Percentiles rank a stretch among this genome's conserved stretches.
Evolutionary conservation across 2,113 vertebrate species (phyloP).

Genomic region (Cygnus buccinator): DNA sequence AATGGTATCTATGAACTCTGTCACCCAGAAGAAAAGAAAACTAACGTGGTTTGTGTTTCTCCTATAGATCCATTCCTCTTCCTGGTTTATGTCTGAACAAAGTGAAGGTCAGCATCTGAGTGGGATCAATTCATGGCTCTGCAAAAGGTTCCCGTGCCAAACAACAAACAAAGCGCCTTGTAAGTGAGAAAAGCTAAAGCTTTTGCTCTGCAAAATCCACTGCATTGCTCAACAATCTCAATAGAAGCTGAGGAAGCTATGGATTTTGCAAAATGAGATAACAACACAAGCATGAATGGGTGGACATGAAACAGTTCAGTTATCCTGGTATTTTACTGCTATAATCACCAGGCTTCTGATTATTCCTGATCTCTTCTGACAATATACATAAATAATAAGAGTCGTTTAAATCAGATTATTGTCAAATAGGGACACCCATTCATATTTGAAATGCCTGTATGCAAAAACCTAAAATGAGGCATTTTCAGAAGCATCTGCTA

Average conservation of each 20-base stretch:
- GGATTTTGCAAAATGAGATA: conserved; percentile 15
- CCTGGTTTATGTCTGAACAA: neutral
- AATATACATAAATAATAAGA: neutral
- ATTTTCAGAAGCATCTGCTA: neutral
- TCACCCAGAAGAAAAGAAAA: neutral
- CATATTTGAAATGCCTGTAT: neutral
- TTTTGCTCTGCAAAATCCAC: neutral
- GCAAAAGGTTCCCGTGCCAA: neutral
- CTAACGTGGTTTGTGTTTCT: neutral
- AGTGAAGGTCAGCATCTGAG: neutral
- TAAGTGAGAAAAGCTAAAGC: neutral
- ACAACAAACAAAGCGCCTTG: neutral
- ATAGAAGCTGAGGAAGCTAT: neutral
- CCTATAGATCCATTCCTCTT: neutral
- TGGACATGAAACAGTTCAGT: neutral
- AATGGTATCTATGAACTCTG: neutral
- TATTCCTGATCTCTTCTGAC: neutral
- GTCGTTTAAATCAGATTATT: neutral
- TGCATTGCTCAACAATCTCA: neutral
- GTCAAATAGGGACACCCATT: neutral
- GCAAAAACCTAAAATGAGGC: neutral
- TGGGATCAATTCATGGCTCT: neutral
- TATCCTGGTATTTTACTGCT: neutral
- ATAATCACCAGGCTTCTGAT: neutral
- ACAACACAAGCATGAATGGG: neutral